Percentiles rank a stretch among this genome's conserved stretches.
Conservation (phyloP, 2,797 vertebrate genomes). For the Enteromius argenteus region DNA sequence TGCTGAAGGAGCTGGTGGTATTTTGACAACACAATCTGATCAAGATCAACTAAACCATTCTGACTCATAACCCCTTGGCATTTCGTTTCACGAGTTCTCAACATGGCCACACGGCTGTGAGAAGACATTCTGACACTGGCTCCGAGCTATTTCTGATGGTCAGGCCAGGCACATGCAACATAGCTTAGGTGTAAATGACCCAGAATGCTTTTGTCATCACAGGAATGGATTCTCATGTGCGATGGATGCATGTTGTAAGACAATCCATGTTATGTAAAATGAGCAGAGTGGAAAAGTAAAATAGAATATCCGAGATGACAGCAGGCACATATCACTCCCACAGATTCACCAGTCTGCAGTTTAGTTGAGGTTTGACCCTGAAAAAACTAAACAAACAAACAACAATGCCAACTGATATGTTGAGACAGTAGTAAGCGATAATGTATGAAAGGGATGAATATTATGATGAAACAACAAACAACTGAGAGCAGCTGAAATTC, state of each 20-base stretch:
- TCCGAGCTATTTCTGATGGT: conserved; percentile 10
- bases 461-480: too few relatives aligned
- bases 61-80: conserved; percentile 14
- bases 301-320: conserved; percentile 15
- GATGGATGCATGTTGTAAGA: conserved; percentile 17
- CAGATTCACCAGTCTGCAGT: neutral
- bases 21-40: neutral
- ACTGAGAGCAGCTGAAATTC: too few relatives aligned
- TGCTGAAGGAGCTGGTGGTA: neutral
- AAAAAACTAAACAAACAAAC: neutral
- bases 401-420: neutral
- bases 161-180: conserved; percentile 7
- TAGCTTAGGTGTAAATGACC: conserved; percentile 11
- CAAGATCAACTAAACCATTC: neutral
- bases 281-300: conserved; percentile 27
- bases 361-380: neutral
- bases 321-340: conserved; percentile 12
- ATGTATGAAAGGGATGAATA: too few relatives aligned
- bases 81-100: neutral
- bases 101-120: neutral
- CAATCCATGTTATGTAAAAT: conserved; percentile 27
- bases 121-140: conserved; percentile 13
- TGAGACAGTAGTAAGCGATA: neutral
- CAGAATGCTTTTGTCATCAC: conserved; percentile 22
- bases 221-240: neutral